These are phyloP conservation scores for Solea senegalensis DNA, from an alignment of 2,113 vertebrate species.

Conservation along the genomic window DNA sequence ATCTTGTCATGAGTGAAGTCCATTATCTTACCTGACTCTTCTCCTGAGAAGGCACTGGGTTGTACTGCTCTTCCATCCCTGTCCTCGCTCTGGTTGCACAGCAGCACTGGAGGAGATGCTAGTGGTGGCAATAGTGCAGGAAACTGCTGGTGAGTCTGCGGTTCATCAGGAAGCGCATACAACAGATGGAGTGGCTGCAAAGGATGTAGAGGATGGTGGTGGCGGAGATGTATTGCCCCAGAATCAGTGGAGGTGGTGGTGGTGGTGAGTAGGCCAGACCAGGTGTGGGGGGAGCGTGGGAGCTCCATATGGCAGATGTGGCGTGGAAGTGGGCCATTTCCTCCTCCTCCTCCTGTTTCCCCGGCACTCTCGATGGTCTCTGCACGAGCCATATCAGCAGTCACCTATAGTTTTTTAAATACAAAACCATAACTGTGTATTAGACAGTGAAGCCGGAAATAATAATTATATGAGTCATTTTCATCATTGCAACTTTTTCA, in stretches of 20 bases:
- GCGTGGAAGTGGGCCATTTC: conserved; percentile 39
- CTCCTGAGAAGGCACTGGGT: conserved; percentile 26
- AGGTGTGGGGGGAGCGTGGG: conserved; percentile 34
- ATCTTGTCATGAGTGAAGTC: not conserved
- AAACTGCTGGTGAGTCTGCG: conserved; percentile 30
- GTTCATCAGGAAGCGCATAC: conserved; percentile 27
- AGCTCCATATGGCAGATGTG: conserved; percentile 67
- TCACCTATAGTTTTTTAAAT: conserved; percentile 28
- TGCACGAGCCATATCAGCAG: conserved; percentile 77
- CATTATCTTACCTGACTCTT: conserved; percentile 47
- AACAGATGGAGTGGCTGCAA: conserved; percentile 34
- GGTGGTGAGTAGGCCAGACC: conserved; percentile 29
- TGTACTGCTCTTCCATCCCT: not conserved
- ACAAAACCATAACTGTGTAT: too few species aligned
- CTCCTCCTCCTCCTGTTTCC: conserved; percentile 48
- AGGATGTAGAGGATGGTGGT: conserved; percentile 27
- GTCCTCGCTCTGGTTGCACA: conserved; percentile 10
- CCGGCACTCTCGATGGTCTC: conserved; percentile 71
- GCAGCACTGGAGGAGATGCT: conserved; percentile 1
- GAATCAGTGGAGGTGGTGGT: conserved; percentile 9
- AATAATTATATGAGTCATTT: too few species aligned
- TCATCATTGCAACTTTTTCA: too few species aligned
- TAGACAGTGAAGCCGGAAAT: too few species aligned
- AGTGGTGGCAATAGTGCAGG: conserved; percentile 10
- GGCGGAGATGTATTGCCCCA: conserved; percentile 11